These are phyloP conservation scores for Aethes cnicana DNA, from an alignment of 2,888 invertebrate genomes.

Conservation along the genomic window DNA sequence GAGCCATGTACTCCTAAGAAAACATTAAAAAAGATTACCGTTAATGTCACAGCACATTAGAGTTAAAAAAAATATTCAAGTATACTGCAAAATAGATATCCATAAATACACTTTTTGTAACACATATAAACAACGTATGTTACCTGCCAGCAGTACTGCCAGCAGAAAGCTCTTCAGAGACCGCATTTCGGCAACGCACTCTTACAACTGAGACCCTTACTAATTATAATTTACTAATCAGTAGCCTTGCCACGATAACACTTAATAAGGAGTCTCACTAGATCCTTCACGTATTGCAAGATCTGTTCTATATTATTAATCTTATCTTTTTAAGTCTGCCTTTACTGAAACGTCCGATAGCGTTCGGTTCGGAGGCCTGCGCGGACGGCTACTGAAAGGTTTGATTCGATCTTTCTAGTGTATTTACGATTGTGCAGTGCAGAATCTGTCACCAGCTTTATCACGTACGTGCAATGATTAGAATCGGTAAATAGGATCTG, in stretches of 20 bases:
- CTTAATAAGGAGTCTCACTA: background rate
- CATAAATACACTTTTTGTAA: too few relatives aligned
- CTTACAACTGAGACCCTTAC: background rate
- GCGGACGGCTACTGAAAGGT: background rate
- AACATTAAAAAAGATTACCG: too few relatives aligned
- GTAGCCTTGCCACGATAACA: slow-evolving; percentile 21
- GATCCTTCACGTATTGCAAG: slow-evolving; percentile 16
- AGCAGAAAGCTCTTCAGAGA: slow-evolving; percentile 3
- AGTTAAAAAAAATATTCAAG: too few relatives aligned
- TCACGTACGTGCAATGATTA: too few relatives aligned
- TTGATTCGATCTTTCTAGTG: background rate
- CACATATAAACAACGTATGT: too few relatives aligned
- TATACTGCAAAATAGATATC: too few relatives aligned
- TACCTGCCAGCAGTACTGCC: slow-evolving; percentile 24
- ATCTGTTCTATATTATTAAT: slow-evolving; percentile 26
- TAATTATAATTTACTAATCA: slow-evolving; percentile 12
- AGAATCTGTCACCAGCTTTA: too few relatives aligned
- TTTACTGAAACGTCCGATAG: slow-evolving; percentile 17
- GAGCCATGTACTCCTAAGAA: slow-evolving; percentile 5
- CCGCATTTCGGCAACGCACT: slow-evolving; percentile 14
- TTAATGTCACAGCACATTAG: too few relatives aligned
- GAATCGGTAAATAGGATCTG: too few relatives aligned
- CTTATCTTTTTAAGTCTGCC: slow-evolving; percentile 12
- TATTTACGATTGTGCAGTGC: too few relatives aligned
- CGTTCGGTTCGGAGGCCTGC: background rate